Percentiles rank a stretch among this genome's conserved stretches.
Conservation (phyloP, 2,797 vertebrate species). For the Miopithecus talapoin region DNA sequence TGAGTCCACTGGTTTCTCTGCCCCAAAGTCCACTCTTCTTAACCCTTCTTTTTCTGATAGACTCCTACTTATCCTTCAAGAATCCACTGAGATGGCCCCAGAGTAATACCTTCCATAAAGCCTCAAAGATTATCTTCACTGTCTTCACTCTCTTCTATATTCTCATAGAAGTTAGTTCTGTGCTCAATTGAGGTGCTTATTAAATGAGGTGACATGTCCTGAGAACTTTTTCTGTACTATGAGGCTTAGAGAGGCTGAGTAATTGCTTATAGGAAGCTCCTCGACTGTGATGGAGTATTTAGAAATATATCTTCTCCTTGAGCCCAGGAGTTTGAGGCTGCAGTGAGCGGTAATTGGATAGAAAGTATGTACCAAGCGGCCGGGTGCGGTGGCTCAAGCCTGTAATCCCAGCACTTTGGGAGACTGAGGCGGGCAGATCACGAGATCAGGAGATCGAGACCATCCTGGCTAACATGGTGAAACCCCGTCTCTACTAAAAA, state of each 20-base stretch:
- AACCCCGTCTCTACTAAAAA: too few relatives aligned
- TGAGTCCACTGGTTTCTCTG: not conserved
- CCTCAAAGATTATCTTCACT: not conserved
- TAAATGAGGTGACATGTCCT: not conserved
- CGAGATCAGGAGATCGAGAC: too few relatives aligned
- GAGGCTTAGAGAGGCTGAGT: not conserved
- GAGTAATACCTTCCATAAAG: not conserved
- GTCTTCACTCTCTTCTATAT: not conserved
- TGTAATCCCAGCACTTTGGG: too few relatives aligned
- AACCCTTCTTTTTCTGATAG: not conserved
- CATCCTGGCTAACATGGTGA: too few relatives aligned
- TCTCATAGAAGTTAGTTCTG: not conserved
- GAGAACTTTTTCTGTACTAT: not conserved
- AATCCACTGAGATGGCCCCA: not conserved
- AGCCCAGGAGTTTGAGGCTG: too few relatives aligned
- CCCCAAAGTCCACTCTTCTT: not conserved
- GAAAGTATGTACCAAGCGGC: not conserved
- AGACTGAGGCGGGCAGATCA: fast-evolving
- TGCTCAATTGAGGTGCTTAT: not conserved
- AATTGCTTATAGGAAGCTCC: not conserved
- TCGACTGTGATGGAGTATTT: not conserved
- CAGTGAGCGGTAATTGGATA: not conserved
- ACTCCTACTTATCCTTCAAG: not conserved
- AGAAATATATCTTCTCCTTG: not conserved
- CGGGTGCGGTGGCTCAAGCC: too few relatives aligned